phyloP scores from a whole-genome alignment of 2,113 vertebrate species.

The Pseudopodoces humilis region DNA sequence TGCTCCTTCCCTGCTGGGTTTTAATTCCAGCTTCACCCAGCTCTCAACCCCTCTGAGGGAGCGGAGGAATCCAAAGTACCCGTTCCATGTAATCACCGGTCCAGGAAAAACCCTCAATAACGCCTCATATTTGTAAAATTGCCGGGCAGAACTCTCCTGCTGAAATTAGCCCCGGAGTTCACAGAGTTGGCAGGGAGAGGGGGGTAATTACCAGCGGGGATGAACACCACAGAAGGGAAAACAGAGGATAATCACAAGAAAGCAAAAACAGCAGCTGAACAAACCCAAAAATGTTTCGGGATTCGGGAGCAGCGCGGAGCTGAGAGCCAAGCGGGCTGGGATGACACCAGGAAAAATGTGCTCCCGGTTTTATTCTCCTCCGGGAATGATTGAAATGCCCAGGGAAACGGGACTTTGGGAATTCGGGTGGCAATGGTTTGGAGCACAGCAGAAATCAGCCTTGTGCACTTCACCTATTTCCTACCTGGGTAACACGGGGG shows the following conservation, averaged over 20 bases:
- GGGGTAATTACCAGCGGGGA: neutral
- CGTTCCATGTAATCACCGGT: neutral
- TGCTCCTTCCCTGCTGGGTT: neutral
- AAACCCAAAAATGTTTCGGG: neutral
- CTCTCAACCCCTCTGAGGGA: neutral
- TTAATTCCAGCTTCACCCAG: neutral
- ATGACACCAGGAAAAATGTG: fast-evolving
- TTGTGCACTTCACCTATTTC: fast-evolving
- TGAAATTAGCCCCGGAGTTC: slow-evolving; percentile 30
- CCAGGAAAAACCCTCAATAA: slow-evolving; percentile 54
- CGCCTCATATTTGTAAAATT: slow-evolving; percentile 1
- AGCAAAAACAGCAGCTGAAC: slow-evolving; percentile 16
- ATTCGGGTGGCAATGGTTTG: neutral
- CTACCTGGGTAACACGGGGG: neutral
- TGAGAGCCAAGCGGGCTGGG: neutral
- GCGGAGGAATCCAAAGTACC: neutral
- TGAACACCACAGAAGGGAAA: slow-evolving; percentile 26
- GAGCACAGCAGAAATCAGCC: neutral
- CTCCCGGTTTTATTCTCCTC: neutral
- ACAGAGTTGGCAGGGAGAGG: slow-evolving; percentile 37
- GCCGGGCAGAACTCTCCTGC: neutral
- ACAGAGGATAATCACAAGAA: neutral
- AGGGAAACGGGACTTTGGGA: neutral
- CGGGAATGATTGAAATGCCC: neutral
- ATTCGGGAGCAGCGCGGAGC: neutral